Evolutionary conservation across 1,140 invertebrate species (phyloP).

Genomic region (Tetragonula clypearis): DNA sequence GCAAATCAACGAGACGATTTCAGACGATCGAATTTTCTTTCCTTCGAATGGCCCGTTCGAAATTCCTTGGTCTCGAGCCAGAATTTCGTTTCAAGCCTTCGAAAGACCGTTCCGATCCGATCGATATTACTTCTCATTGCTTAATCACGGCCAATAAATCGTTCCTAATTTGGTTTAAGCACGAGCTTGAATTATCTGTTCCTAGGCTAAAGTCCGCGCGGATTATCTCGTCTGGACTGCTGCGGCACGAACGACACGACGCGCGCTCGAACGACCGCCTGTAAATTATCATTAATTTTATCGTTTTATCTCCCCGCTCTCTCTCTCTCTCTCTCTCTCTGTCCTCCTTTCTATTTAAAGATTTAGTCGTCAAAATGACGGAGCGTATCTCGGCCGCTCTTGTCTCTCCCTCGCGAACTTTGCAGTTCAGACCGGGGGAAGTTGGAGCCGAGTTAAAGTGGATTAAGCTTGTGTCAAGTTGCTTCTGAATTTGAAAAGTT

Average conservation of each 20-base stretch:
- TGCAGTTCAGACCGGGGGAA: background rate
- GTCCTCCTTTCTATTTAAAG: background rate
- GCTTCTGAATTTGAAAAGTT: background rate
- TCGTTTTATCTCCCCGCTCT: too few relatives aligned
- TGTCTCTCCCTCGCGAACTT: background rate
- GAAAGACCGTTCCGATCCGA: background rate
- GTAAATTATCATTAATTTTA: slow-evolving; percentile 37
- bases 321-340: too few relatives aligned
- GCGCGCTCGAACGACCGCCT: too few relatives aligned
- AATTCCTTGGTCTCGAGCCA: too few relatives aligned
- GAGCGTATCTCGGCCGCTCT: background rate
- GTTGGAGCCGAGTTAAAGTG: background rate
- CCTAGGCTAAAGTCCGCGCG: slow-evolving; percentile 40
- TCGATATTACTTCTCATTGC: slow-evolving; percentile 52
- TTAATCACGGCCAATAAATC: slow-evolving; percentile 63
- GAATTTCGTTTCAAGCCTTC: background rate
- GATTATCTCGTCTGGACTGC: slow-evolving; percentile 48
- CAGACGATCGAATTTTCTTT: background rate
- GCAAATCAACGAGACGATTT: background rate
- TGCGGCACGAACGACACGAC: background rate
- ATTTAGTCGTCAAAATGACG: background rate
- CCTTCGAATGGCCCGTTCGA: background rate
- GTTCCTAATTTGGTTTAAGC: slow-evolving; percentile 61
- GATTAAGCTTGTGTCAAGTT: background rate
- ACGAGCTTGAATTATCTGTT: slow-evolving; percentile 48